phyloP scores from a whole-genome alignment of 2,797 vertebrate genomes.

The Synaphobranchus kaupii region DNA sequence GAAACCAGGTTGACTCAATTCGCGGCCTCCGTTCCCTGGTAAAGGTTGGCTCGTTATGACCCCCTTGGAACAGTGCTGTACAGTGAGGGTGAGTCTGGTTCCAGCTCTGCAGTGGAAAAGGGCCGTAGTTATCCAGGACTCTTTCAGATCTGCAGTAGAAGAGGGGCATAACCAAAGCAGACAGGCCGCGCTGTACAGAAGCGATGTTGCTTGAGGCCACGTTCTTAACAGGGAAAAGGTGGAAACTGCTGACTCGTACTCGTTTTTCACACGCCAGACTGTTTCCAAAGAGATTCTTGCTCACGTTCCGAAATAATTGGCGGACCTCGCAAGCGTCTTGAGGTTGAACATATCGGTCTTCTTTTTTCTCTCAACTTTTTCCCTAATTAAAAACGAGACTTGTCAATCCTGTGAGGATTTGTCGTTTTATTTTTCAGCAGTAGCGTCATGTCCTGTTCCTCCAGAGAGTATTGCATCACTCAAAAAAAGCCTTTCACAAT shows the following conservation, averaged over 20 bases:
- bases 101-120: background rate
- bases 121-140: background rate
- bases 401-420: background rate
- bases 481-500: conserved; percentile 9
- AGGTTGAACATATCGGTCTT: conserved; percentile 31
- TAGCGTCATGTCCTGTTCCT: background rate
- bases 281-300: background rate
- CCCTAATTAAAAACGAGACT: conserved; percentile 14
- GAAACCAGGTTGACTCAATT: background rate
- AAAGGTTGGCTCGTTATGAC: no score
- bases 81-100: background rate
- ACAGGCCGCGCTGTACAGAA: background rate
- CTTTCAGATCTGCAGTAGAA: background rate
- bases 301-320: background rate
- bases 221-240: background rate
- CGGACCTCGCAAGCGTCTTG: conserved; percentile 30
- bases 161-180: background rate
- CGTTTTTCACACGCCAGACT: background rate
- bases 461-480: background rate
- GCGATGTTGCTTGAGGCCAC: background rate
- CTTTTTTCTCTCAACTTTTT: conserved; percentile 14
- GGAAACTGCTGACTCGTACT: background rate
- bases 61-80: background rate
- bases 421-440: conserved; percentile 16
- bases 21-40: no score